These are phyloP conservation scores for Chymomyza fuscimana DNA, from an alignment of 2,888 invertebrate species.

Conservation along the genomic window DNA sequence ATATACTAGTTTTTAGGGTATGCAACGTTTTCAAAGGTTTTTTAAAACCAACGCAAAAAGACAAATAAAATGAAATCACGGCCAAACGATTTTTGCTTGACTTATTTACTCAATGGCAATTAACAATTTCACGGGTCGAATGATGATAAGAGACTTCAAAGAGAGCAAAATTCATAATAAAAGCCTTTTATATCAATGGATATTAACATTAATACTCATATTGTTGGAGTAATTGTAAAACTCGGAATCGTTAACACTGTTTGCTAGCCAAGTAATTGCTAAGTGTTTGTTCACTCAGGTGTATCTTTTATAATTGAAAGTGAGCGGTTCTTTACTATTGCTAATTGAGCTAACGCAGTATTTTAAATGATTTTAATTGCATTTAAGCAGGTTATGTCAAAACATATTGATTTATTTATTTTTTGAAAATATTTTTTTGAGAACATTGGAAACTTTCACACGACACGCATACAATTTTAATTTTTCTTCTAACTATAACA, in stretches of 20 bases:
- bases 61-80: not conserved
- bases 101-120: not conserved
- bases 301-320: not conserved
- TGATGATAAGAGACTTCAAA: not conserved
- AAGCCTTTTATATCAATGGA: not conserved
- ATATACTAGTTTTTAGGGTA: not conserved
- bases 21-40: not conserved
- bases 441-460: constrained; percentile 8
- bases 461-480: not conserved
- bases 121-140: not conserved
- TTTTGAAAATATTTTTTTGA: not conserved
- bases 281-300: not conserved
- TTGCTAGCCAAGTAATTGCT: not conserved
- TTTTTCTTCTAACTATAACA: not conserved
- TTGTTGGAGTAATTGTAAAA: not conserved
- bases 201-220: not conserved
- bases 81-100: not conserved
- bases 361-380: constrained; percentile 4
- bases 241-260: not conserved
- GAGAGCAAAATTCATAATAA: not conserved
- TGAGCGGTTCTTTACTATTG: not conserved
- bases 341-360: constrained; percentile 4
- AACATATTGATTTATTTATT: not conserved
- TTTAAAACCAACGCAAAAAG: not conserved
- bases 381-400: not conserved